These are phyloP conservation scores for Drosophila tristis DNA, from an alignment of 1,140 invertebrate species.

Conservation along the genomic window DNA sequence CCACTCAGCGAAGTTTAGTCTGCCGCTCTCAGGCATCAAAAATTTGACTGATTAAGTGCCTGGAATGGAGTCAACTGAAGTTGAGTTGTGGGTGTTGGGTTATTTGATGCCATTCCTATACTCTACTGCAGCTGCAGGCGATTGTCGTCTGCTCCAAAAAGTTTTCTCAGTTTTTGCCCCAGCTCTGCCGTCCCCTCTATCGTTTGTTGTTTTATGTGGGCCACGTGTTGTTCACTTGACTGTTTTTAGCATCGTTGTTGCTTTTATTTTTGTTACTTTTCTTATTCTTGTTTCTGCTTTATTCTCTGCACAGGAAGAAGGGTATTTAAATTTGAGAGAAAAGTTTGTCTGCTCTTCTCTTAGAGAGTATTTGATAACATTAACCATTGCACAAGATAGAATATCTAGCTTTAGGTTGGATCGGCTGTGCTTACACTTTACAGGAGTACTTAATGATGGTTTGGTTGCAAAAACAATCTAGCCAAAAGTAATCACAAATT, in stretches of 20 bases:
- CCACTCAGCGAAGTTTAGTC: constrained; percentile 1
- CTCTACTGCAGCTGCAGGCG: constrained; percentile 69
- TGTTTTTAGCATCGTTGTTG: constrained; percentile 52
- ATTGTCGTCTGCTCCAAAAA: constrained; percentile 54
- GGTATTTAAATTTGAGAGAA: too few species aligned
- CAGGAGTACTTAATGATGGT: too few species aligned
- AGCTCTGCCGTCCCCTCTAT: constrained; percentile 18
- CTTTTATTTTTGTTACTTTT: constrained; percentile 57
- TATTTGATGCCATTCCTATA: not conserved
- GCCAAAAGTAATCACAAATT: too few species aligned
- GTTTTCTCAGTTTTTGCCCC: constrained; percentile 23
- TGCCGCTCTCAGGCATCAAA: not conserved
- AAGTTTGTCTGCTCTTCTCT: too few species aligned
- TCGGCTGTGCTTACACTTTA: too few species aligned
- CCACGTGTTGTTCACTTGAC: constrained; percentile 61
- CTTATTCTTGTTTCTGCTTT: not conserved
- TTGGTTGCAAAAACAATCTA: too few species aligned
- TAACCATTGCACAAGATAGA: too few species aligned
- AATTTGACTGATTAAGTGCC: constrained; percentile 79
- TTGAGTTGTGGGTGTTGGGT: constrained; percentile 25
- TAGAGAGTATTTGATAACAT: too few species aligned
- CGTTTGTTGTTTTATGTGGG: constrained; percentile 57
- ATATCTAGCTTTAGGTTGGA: too few species aligned
- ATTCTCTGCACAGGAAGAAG: too few species aligned
- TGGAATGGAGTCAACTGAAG: constrained; percentile 41